Evolutionary conservation across 2,888 invertebrate genomes (phyloP), one percentile per base, ranked within the genome.

Genomic region (Masnerella sp.): DNA sequence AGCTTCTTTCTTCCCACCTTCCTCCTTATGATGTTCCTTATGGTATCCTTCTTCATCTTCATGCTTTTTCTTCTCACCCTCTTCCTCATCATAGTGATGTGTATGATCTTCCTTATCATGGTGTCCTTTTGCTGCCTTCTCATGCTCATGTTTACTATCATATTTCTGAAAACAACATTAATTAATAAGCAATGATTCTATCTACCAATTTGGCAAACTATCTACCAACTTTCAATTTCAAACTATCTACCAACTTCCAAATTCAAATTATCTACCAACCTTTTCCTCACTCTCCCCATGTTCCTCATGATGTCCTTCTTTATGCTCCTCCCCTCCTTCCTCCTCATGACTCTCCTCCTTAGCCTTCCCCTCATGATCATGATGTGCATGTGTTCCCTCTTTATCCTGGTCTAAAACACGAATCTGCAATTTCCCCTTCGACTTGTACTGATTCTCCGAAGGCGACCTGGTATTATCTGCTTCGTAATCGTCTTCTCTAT

Each of bases 61-160:
- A 80, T 92, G 90, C 9, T 90, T 86, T 77, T 92, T 91, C 74
- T 92, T 89, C 73, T 91, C 86, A 2, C 92, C 93, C 0, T 91
- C 91, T 74, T 91, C 89, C 83, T 93, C 93, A 28, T 90, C 89
- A 83, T 92, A 93, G 74, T 91, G 90, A 14, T 91, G 91, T 12
- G 89, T 88, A 79, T 93, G 92, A 30, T 90, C 89, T 79, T 93
- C 93, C 76, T 92, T 92, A 81, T 93, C 92, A 82, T 93, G 93
- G 80, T 93, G 91, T 0, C 94, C 93, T 61, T 87, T 87, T 62
- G 86, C 81, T 0, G 81, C 84, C 34, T 86, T 82, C 64, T 87
- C 86, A 74, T 85, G 83, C 51, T 86, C 84, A 75, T 88, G 86
- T 72, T 78, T 76, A 28, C 79, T 78, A 20, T 83, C 78, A 70